Percentiles rank a stretch among this genome's conserved stretches.
Evolutionary conservation across 2,888 invertebrate genomes (phyloP).

Genomic region (Crioceris asparagi): DNA sequence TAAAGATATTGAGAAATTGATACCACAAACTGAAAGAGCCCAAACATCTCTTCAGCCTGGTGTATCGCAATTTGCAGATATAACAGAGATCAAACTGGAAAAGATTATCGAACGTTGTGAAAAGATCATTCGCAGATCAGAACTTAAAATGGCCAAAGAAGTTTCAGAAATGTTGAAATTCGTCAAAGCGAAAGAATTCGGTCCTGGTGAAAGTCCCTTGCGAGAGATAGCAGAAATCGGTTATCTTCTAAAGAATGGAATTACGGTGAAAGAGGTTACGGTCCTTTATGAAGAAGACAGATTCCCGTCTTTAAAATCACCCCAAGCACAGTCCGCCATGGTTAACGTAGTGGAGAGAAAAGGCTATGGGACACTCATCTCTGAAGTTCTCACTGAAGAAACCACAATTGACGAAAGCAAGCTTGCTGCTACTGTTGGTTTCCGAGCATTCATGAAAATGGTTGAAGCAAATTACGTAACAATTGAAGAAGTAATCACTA

Average conservation of each 20-base stretch:
- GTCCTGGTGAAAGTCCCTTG: slow-evolving; percentile 66
- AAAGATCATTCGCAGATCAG: slow-evolving; percentile 44
- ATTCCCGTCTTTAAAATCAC: slow-evolving; percentile 68
- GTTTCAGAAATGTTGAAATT: slow-evolving; percentile 64
- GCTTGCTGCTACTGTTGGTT: slow-evolving; percentile 70
- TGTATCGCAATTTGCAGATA: slow-evolving; percentile 34
- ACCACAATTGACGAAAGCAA: slow-evolving; percentile 65
- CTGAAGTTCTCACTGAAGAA: slow-evolving; percentile 72
- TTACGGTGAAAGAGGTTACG: slow-evolving; percentile 65
- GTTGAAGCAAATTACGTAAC: slow-evolving; percentile 69
- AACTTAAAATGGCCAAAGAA: slow-evolving; percentile 57
- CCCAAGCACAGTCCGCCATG: slow-evolving; percentile 74
- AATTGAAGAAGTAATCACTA: slow-evolving; percentile 74
- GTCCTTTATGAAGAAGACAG: slow-evolving; percentile 67
- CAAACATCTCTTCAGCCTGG: slow-evolving; percentile 28
- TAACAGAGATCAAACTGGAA: slow-evolving; percentile 43
- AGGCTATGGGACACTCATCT: slow-evolving; percentile 70
- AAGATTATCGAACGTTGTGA: slow-evolving; percentile 46
- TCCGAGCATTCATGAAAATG: slow-evolving; percentile 78
- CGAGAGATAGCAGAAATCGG: slow-evolving; percentile 76
- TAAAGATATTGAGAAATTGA: slow-evolving; percentile 37
- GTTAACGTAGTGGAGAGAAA: slow-evolving; percentile 76
- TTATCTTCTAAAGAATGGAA: slow-evolving; percentile 63
- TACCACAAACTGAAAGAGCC: slow-evolving; percentile 30
- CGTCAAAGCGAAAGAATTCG: slow-evolving; percentile 68